phyloP scores from a whole-genome alignment of 2,113 vertebrate species.

The Apistogramma diplotaenia region DNA sequence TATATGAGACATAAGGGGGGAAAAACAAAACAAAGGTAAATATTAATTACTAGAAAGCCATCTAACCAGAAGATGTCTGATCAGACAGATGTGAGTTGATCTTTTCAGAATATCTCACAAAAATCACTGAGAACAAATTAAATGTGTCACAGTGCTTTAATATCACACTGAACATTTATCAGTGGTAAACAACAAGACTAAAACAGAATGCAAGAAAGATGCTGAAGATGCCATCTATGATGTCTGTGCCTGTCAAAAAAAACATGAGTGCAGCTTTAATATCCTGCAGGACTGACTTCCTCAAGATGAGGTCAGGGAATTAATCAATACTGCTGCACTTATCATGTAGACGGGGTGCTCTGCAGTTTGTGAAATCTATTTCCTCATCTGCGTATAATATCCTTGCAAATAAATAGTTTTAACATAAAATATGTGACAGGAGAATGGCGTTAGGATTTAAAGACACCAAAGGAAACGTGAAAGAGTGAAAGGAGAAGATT shows the following conservation, averaged over 20 bases:
- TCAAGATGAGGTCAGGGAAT: background rate
- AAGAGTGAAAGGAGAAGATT: background rate
- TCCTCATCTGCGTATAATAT: slow-evolving; percentile 9
- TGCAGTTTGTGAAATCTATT: slow-evolving; percentile 11
- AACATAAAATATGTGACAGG: slow-evolving; percentile 7
- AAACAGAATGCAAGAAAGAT: slow-evolving; percentile 4
- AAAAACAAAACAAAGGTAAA: background rate
- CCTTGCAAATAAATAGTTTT: background rate
- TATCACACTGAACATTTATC: slow-evolving; percentile 10
- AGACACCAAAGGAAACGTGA: background rate
- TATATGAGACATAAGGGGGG: background rate
- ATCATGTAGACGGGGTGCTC: slow-evolving; percentile 12
- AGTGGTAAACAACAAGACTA: background rate
- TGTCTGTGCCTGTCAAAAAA: slow-evolving; percentile 10
- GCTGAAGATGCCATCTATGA: background rate
- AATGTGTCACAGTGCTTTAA: slow-evolving; percentile 10
- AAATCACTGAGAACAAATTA: background rate
- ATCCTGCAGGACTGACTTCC: slow-evolving; percentile 34
- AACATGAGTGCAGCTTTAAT: slow-evolving; percentile 32
- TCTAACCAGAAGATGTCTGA: background rate
- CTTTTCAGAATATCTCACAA: background rate
- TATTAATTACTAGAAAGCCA: background rate
- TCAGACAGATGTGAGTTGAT: background rate
- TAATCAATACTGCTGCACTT: slow-evolving; percentile 22
- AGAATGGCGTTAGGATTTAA: background rate